These are phyloP conservation scores for Polymixis lichenea DNA, from an alignment of 2,888 invertebrate species.

Conservation along the genomic window DNA sequence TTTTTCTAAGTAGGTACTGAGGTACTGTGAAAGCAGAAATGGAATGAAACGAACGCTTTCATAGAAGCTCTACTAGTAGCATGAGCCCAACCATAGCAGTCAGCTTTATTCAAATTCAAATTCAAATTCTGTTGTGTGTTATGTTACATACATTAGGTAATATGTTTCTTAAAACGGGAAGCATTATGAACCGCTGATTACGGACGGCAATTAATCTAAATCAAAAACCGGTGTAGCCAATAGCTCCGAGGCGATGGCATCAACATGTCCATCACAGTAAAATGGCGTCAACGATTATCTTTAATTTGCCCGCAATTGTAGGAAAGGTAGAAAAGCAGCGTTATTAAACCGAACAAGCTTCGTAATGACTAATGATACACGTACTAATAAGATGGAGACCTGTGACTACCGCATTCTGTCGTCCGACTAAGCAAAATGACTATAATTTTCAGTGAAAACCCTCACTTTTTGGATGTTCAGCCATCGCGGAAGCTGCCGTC, in stretches of 20 bases:
- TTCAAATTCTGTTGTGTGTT: no score
- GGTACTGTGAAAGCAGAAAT: not conserved
- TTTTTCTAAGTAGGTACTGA: not conserved
- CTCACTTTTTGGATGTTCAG: not conserved
- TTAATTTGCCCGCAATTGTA: constrained; percentile 17
- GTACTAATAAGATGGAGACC: not conserved
- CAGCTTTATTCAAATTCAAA: no score
- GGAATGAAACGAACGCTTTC: not conserved
- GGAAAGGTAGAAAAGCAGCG: constrained; percentile 15
- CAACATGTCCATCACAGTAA: constrained; percentile 12
- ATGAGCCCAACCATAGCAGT: not conserved
- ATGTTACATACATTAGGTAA: no score
- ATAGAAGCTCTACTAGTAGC: not conserved
- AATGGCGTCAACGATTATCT: constrained; percentile 18
- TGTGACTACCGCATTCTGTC: constrained; percentile 4
- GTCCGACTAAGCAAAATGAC: not conserved
- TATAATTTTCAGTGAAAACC: not conserved
- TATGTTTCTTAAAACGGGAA: not conserved
- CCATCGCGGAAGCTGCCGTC: no score
- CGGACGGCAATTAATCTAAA: constrained; percentile 26
- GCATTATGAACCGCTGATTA: constrained; percentile 23
- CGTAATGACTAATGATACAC: constrained; percentile 23
- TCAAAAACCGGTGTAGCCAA: constrained; percentile 52
- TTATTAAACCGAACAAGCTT: constrained; percentile 15
- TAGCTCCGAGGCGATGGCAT: constrained; percentile 4